Base-by-base conservation (phyloP, 2,113 vertebrate species). In the Daphoenositta chrysoptera region DNA sequence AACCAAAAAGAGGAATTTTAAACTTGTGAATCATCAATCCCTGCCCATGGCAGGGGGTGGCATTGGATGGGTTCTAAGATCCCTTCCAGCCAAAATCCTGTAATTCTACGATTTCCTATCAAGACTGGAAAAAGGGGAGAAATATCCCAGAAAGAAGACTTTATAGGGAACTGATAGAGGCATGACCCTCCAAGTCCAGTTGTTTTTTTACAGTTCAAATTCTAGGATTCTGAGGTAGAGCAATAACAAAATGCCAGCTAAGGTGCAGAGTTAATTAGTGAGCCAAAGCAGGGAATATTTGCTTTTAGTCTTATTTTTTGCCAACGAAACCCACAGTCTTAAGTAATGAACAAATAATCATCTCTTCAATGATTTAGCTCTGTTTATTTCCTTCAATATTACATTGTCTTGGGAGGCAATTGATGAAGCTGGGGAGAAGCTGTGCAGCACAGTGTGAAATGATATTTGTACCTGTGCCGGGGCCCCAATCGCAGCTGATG, bases 371-470 rank as follows among this genome's bases (percentile, higher is more conserved):
- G 44, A 86, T 85, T 96, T 92, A 94, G 33, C 58, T 89, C 27
- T 90, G 90, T 79, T 86, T 90, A 21, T 96, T 96, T 87, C 66
- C 47, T 86, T 89, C 90, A 72, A 20, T 72, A 87, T 72, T 58
- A 6, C 54, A 58, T 51, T 96, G 40, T 93, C 69, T 87, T 63
- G 57, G 21, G 35, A 80, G 33, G 42, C 42, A 83, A 23, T 54
- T 77, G 87, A 63, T 54, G 88, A 80, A 94, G 65, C 16, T 82
- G 72, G 51, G 40, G 77, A 92, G 64, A 85, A 93, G 86, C 57
- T 61, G 88, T 90, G 94, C 72, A 85, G 83, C 69, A 17, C 7
- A 65, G 90, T 94, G 84, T 96, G 95, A 97, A 97, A 97, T 92
- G 64, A 87, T 95, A 92, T 92, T 85, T 93, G 87, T 78, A 82